A percentile compares a stretch with the other conserved stretches of the same genome.
These are phyloP conservation scores for Adelognathus sp. DNA, from an alignment of 2,888 invertebrate species.

Conservation along the genomic window DNA sequence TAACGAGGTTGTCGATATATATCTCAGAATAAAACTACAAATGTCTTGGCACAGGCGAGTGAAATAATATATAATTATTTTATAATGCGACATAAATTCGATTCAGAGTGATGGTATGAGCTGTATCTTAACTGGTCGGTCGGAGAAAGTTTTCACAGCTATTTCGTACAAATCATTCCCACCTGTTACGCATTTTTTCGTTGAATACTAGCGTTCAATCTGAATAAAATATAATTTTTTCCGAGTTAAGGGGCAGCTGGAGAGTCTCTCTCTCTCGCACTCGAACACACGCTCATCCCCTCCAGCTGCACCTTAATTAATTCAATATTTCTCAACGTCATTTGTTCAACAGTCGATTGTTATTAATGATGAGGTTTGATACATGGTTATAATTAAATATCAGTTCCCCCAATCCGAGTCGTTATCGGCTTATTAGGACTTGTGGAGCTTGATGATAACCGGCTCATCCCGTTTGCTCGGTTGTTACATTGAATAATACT, in stretches of 20 bases:
- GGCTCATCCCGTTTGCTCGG: constrained; percentile 30
- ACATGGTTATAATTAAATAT: constrained; percentile 55
- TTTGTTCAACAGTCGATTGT: constrained; percentile 38
- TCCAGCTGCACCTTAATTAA: too few relatives aligned
- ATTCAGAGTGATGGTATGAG: constrained; percentile 32
- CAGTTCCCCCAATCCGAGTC: constrained; percentile 41
- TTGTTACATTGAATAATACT: constrained; percentile 60
- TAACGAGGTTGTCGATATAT: constrained; percentile 24
- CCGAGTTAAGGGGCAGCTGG: too few relatives aligned
- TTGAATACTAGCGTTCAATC: constrained; percentile 52
- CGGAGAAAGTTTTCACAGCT: constrained; percentile 29
- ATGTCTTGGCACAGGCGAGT: constrained; percentile 59
- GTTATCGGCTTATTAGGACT: constrained; percentile 28
- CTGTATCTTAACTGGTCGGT: constrained; percentile 32
- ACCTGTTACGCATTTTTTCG: constrained; percentile 42
- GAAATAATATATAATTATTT: constrained; percentile 30
- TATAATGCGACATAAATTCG: constrained; percentile 45
- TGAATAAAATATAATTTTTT: constrained; percentile 61
- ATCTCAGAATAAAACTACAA: constrained; percentile 40
- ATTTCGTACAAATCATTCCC: constrained; percentile 42
- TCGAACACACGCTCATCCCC: too few relatives aligned
- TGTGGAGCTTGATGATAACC: constrained; percentile 35
- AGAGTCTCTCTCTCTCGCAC: too few relatives aligned
- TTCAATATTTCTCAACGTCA: constrained; percentile 17
- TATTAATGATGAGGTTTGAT: constrained; percentile 57